Evolutionary conservation across 2,113 vertebrate species (phyloP), one percentile per base, ranked within the genome.

Genomic region (Indicator maculatus): DNA sequence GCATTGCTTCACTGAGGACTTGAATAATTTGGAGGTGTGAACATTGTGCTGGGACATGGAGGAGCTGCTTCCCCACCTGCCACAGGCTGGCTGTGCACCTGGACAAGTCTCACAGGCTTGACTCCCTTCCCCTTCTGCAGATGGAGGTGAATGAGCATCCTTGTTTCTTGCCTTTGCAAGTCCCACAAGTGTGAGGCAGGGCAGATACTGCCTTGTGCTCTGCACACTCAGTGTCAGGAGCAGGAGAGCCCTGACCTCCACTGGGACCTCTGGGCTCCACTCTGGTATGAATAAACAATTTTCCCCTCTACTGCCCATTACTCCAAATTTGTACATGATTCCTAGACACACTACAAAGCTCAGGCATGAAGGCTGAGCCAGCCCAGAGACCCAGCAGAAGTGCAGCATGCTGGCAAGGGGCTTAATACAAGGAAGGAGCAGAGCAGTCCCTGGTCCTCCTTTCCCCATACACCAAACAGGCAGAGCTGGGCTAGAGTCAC

Each of bases 401-500:
- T 0, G 11, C 56, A 63, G 66, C 36, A 19, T 2, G 0, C 13
- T 14, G 59, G 74, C 21, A 13, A 11, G 5, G 5, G 15, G 38
- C 47, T 74, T 11, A 38, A 19, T 6, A 6, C 21, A 7, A 59
- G 31, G 41, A 50, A 10, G 0, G 5, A 63, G 31, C 52, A 63
- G 28, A 73, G 60, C 7, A 55, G 53, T 21, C 4, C 18, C 58
- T 17, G 44, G 6, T 16, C 27, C 16, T 53, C 77, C 50, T 9
- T 8, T 36, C 24, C 44, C 6, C 33, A 1, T 19, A 20, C n/a
- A 63, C 27, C 21, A 27, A 6, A 2, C 14, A 44, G 53, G 5
- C 2, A 6, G 12, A 19, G 17, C 19, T 0, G 0, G 41, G 52
- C 9, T 12, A 9, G 6, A n/a, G 71, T 13, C 76, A 28, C 10